These are phyloP conservation scores for Ferrisia virgata DNA, from an alignment of 2,888 invertebrate genomes.

Conservation along the genomic window DNA sequence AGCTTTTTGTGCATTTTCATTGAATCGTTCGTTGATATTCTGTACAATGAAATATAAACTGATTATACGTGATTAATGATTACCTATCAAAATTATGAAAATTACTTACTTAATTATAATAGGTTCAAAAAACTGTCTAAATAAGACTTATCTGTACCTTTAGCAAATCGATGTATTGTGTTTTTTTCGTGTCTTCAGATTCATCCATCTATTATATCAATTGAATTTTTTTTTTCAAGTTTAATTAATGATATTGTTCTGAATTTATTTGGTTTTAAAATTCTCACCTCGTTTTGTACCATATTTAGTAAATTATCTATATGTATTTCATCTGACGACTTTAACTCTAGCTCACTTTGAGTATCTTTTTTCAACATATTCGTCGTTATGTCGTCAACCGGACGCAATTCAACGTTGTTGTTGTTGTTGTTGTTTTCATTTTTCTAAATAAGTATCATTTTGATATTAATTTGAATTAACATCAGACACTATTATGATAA, in stretches of 20 bases:
- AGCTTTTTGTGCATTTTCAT: neutral
- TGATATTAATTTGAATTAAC: neutral
- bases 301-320: neutral
- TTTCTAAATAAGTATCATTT: neutral
- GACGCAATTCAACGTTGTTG: neutral
- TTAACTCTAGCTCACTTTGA: neutral
- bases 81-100: too few relatives aligned
- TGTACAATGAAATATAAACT: neutral
- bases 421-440: neutral
- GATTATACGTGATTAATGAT: too few relatives aligned
- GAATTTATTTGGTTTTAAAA: neutral
- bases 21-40: neutral
- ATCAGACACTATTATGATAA: neutral
- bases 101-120: neutral
- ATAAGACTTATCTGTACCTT: neutral
- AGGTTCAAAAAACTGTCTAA: neutral
- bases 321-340: neutral
- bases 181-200: neutral
- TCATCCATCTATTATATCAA: neutral
- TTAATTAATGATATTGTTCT: neutral
- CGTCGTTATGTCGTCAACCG: neutral
- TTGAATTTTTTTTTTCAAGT: neutral
- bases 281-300: neutral
- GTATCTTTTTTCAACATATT: neutral
- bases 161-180: neutral